Conservation (phyloP, 2,888 invertebrate species). For the Thymelicus sylvestris region DNA sequence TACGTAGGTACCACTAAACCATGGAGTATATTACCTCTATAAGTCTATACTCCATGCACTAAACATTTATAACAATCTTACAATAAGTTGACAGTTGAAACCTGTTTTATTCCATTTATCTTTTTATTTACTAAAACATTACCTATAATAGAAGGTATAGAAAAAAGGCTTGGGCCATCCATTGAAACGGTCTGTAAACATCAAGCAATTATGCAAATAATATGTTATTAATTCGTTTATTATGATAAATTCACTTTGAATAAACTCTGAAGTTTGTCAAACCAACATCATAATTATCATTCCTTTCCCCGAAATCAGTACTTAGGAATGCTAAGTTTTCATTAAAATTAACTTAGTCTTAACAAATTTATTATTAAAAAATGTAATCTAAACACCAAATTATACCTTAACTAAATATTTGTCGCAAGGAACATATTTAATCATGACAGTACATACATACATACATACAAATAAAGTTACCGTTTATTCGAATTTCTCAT, state of each 20-base stretch:
- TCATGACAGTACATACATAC: conserved; percentile 25
- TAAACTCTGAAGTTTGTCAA: neutral
- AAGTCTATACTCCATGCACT: no score
- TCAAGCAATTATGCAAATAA: neutral
- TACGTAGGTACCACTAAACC: no score
- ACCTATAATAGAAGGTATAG: no score
- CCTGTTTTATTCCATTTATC: no score
- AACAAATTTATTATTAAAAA: neutral
- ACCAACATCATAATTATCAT: neutral
- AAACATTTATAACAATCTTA: no score
- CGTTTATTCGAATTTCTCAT: conserved; percentile 24
- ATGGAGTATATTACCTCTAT: no score
- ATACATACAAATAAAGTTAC: conserved; percentile 23
- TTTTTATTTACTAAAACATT: no score
- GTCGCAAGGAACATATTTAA: conserved; percentile 30
- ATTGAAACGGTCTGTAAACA: neutral
- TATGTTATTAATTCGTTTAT: neutral
- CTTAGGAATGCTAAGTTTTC: conserved; percentile 23
- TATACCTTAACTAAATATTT: conserved; percentile 16
- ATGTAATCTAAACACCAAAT: conserved; percentile 11
- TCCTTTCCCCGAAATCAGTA: neutral
- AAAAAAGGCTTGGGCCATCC: no score
- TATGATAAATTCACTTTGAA: neutral
- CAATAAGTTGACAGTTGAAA: no score
- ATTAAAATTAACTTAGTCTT: conserved; percentile 6